Evolutionary conservation across 2,888 invertebrate species (phyloP), one percentile per base, ranked within the genome.

Genomic region (Synanthedon andrenaeformis): DNA sequence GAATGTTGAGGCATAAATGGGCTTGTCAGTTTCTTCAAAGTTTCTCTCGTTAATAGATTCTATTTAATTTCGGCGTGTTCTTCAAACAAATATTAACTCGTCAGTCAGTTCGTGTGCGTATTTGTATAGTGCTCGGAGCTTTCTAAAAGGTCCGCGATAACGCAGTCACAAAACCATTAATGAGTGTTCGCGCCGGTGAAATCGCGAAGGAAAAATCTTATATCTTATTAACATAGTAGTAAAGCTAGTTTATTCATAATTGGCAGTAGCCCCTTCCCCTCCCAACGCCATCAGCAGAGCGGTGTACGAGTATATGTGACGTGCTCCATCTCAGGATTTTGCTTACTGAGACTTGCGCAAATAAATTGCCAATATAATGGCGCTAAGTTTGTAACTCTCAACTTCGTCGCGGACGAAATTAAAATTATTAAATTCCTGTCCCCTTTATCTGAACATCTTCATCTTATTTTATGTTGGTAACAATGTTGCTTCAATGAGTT

Each of bases 211-310:
- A 85, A 86, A 84, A 86, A 85, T 83, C 77, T 80, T 73, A 76
- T 70, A 75, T 67, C 74, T 72, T 78, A 86, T 86, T 86, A 82
- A 74, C 84, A 86, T 84, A 84, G 84, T 72, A 72, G 87, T 78
- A 70, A 67, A 81, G 79, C 86, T 83, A 78, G 85, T 86, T 83
- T 84, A 81, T 79, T 84, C 78, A 82, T 85, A 87, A 85, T 83
- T 85, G 81, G 73, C 76, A 73, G 78, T 76, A 75, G 71, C n/a
- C n/a, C n/a, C n/a, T n/a, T 72, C 72, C 79, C 77, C 78, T 67
- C 80, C 74, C 73, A 60, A 60, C 35, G 8, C 35, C 3, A 35
- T 35, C 35, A 35, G 35, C 28, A 28, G 69, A 62, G 69, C 65
- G 64, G 67, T 67, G 71, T 35, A n/a, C n/a, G n/a, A n/a, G n/a